phyloP scores from a whole-genome alignment of 2,888 invertebrate genomes.

The Euspilapteryx auroguttella region DNA sequence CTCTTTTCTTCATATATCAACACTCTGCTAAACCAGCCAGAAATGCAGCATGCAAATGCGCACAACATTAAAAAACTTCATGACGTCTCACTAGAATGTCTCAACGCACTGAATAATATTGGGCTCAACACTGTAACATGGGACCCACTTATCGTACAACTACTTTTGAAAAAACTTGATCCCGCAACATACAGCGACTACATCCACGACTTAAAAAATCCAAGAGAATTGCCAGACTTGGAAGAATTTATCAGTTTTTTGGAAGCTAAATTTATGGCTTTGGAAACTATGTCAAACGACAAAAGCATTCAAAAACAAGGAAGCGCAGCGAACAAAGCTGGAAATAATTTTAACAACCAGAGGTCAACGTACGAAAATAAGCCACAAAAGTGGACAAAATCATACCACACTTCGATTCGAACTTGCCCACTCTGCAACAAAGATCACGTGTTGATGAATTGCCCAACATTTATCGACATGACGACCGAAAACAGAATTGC shows the following conservation, averaged over 20 bases:
- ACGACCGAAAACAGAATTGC: constrained; percentile 1
- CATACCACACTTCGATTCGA: constrained; percentile 1
- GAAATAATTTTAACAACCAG: not conserved
- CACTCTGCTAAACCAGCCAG: constrained; percentile 1
- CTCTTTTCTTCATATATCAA: not conserved
- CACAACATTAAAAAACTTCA: constrained; percentile 1
- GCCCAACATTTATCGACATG: constrained; percentile 4
- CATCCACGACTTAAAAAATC: constrained; percentile 5
- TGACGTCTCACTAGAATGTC: constrained; percentile 2
- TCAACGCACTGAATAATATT: constrained; percentile 9
- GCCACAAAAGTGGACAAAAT: not conserved
- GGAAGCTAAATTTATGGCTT: constrained; percentile 7
- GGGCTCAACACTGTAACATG: constrained; percentile 9
- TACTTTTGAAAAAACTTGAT: constrained; percentile 7
- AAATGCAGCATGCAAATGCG: constrained; percentile 1
- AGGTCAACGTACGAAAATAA: not conserved
- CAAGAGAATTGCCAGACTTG: constrained; percentile 7
- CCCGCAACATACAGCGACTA: constrained; percentile 6
- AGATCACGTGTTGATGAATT: constrained; percentile 5
- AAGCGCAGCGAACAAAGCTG: not conserved
- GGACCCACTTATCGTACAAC: constrained; percentile 8
- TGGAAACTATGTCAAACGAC: constrained; percentile 5
- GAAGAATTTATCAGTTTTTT: constrained; percentile 7
- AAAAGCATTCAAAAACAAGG: not conserved
- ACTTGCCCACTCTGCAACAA: constrained; percentile 3